A percentile compares a stretch with the other conserved stretches of the same genome.
phyloP scores from a whole-genome alignment of 2,797 vertebrate species.

The Amblyopsis hoosieri region DNA sequence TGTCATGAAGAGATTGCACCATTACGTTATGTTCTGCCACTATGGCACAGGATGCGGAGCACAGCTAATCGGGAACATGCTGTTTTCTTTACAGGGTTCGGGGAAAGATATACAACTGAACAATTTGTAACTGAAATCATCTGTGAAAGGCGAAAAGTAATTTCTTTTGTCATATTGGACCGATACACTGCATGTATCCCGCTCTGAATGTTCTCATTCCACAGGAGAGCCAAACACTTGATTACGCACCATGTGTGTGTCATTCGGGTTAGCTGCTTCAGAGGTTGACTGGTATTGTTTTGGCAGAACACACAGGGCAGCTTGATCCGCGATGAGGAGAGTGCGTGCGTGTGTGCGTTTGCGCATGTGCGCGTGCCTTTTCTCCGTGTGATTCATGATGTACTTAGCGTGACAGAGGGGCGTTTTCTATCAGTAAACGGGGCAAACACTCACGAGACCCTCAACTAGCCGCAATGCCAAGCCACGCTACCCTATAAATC shows the following conservation, averaged over 20 bases:
- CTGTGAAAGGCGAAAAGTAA: not conserved
- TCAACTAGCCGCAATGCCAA: slow-evolving; percentile 30
- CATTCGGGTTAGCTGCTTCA: slow-evolving; percentile 24
- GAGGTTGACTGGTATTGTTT: slow-evolving; percentile 26
- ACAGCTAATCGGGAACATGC: slow-evolving; percentile 6
- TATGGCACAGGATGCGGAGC: not conserved
- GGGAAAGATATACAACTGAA: slow-evolving; percentile 13
- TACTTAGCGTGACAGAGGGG: slow-evolving; percentile 22
- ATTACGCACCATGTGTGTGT: slow-evolving; percentile 2
- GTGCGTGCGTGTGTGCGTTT: slow-evolving; percentile 14
- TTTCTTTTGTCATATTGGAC: slow-evolving; percentile 23
- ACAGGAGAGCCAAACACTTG: slow-evolving; percentile 2
- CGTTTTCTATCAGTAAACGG: slow-evolving; percentile 44
- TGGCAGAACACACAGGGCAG: slow-evolving; percentile 34
- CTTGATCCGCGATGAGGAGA: slow-evolving; percentile 17
- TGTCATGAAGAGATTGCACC: slow-evolving; percentile 27
- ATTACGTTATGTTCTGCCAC: slow-evolving; percentile 9
- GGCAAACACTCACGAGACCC: slow-evolving; percentile 13
- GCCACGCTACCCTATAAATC: slow-evolving; percentile 15
- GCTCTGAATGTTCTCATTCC: slow-evolving; percentile 16
- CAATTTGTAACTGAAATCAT: slow-evolving; percentile 27
- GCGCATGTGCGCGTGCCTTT: not conserved
- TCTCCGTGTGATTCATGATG: slow-evolving; percentile 21
- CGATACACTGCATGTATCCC: slow-evolving; percentile 10
- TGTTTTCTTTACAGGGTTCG: not conserved